These are phyloP conservation scores for Puntigrus tetrazona DNA, from an alignment of 2,113 vertebrate genomes.

Conservation along the genomic window DNA sequence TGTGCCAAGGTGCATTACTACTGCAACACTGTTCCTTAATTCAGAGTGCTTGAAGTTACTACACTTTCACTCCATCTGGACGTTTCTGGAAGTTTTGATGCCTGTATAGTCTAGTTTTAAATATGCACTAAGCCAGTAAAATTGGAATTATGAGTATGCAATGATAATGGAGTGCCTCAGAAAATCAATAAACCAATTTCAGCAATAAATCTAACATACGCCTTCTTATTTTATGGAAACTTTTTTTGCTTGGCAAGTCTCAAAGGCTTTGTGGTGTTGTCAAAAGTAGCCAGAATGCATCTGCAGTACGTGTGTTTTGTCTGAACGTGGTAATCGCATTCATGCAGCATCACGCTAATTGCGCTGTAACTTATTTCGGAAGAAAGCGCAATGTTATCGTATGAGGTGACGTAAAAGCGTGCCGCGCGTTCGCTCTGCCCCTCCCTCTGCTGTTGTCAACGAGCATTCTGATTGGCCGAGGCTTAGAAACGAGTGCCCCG, in stretches of 20 bases:
- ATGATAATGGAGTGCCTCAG: conserved; percentile 66
- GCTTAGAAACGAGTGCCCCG: conserved; percentile 73
- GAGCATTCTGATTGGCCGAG: conserved; percentile 80
- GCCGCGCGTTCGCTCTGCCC: conserved; percentile 80
- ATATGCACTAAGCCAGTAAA: conserved; percentile 61
- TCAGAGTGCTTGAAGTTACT: conserved; percentile 54
- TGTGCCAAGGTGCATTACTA: conserved; percentile 72
- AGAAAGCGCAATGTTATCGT: conserved; percentile 57
- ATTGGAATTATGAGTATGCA: conserved; percentile 63
- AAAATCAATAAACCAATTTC: conserved; percentile 59
- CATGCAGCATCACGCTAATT: too few relatives aligned
- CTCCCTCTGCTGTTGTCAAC: conserved; percentile 77
- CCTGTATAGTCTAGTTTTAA: conserved; percentile 59
- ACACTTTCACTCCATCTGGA: conserved; percentile 61
- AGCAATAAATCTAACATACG: neutral
- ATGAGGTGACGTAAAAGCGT: conserved; percentile 79
- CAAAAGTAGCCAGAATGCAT: neutral
- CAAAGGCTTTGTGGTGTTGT: neutral
- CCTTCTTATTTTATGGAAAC: neutral
- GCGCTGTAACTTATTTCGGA: too few relatives aligned
- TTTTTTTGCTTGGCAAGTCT: neutral
- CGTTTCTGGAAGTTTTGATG: conserved; percentile 56
- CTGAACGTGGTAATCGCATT: neutral
- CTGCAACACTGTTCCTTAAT: conserved; percentile 61
- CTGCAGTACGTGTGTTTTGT: neutral